Conservation (phyloP, 2,888 invertebrate species). For the Papilio elwesi region DNA sequence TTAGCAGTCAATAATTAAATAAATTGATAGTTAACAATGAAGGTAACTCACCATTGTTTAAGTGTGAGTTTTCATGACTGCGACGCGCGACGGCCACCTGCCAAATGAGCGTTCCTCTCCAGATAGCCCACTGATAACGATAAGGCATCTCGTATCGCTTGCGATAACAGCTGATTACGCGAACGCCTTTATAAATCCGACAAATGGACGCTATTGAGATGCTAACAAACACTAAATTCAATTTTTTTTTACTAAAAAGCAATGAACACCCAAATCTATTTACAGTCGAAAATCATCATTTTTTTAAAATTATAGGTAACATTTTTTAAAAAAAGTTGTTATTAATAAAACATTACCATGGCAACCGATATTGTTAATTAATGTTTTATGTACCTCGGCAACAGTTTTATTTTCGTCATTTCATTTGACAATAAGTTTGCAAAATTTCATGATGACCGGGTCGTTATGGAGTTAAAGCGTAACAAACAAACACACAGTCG, state of each 20-base stretch:
- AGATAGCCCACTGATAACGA: constrained; percentile 39
- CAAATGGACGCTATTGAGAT: background rate
- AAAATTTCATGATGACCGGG: too few species aligned
- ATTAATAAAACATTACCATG: too few species aligned
- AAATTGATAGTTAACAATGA: background rate
- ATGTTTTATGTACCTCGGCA: too few species aligned
- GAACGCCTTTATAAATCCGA: constrained; percentile 6
- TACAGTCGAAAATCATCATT: too few species aligned
- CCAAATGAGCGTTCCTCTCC: constrained; percentile 51
- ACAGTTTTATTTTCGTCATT: too few species aligned
- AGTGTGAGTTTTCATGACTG: constrained; percentile 43
- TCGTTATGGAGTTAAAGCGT: too few species aligned
- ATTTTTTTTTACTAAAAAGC: background rate
- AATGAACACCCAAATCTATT: too few species aligned
- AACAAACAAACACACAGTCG: too few species aligned
- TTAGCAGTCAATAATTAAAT: background rate
- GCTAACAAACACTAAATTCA: background rate
- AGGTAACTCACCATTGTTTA: constrained; percentile 44
- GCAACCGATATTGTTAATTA: too few species aligned
- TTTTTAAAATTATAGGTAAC: too few species aligned
- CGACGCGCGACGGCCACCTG: constrained; percentile 44
- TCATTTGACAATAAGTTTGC: too few species aligned
- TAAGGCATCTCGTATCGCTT: constrained; percentile 38
- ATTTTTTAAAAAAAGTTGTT: too few species aligned
- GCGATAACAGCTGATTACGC: constrained; percentile 23